Conservation (phyloP, 2,888 invertebrate species). For the Camptogramma bilineatum region DNA sequence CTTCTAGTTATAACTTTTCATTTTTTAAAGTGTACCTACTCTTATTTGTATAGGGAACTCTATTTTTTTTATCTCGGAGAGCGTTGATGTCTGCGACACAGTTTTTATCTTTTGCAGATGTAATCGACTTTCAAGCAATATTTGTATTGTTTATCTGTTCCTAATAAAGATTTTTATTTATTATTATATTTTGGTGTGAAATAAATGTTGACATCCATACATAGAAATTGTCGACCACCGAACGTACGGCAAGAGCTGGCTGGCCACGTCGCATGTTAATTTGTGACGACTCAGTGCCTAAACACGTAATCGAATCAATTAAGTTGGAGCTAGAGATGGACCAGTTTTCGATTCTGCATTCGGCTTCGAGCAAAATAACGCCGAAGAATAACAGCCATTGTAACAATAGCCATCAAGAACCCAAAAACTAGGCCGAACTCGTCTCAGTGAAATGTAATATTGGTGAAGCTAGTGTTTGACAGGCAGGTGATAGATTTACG, state of each 20-base stretch:
- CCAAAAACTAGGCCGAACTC: neutral
- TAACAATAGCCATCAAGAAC: neutral
- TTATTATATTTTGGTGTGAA: no score
- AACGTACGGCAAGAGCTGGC: slow-evolving; percentile 3
- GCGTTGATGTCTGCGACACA: no score
- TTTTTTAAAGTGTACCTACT: no score
- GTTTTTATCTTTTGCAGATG: no score
- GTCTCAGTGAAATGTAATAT: neutral
- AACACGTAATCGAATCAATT: slow-evolving; percentile 42
- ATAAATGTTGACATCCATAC: neutral
- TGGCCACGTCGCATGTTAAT: slow-evolving; percentile 30
- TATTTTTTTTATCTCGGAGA: no score
- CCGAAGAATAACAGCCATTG: slow-evolving; percentile 1
- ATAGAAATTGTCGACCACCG: neutral
- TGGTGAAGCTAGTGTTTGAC: slow-evolving; percentile 10
- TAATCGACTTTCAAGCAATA: no score
- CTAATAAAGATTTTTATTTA: no score
- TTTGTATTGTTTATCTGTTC: no score
- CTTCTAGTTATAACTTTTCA: no score
- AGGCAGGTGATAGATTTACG: slow-evolving; percentile 19
- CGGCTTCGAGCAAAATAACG: slow-evolving; percentile 7
- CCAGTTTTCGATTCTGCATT: slow-evolving; percentile 3
- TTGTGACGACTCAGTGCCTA: slow-evolving; percentile 38
- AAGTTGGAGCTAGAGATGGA: slow-evolving; percentile 10
- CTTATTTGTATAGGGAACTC: no score